These are phyloP conservation scores for Platichthys stellatus DNA, from an alignment of 2,113 vertebrate species.

Conservation along the genomic window DNA sequence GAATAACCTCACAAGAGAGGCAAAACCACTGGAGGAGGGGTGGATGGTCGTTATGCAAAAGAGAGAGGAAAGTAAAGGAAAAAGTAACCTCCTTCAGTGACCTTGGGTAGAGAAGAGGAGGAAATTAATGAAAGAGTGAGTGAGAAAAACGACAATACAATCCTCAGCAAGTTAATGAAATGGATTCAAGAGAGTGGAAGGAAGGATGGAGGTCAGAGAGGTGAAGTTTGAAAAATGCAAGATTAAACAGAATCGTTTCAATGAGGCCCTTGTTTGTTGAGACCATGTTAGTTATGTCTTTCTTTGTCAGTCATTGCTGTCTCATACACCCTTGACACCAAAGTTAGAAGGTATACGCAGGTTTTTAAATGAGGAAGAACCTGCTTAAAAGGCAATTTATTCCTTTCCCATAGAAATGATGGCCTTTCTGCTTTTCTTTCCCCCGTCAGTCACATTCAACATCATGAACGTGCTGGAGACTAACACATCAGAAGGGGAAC, in stretches of 20 bases:
- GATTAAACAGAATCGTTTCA: background rate
- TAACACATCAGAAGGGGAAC: no score
- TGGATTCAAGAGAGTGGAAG: conserved; percentile 16
- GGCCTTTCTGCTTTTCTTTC: background rate
- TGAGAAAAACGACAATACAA: background rate
- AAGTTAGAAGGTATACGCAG: no score
- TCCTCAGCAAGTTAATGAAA: background rate
- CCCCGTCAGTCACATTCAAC: background rate
- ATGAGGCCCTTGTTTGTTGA: background rate
- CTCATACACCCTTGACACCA: no score
- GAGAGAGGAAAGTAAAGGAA: conserved; percentile 51
- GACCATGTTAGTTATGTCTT: background rate
- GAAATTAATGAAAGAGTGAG: conserved; percentile 12
- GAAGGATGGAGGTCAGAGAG: background rate
- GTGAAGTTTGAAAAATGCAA: conserved; percentile 7
- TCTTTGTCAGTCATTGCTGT: background rate
- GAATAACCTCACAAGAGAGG: conserved; percentile 55
- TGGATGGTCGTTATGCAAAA: conserved; percentile 33
- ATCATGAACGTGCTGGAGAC: background rate
- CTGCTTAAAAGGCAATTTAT: no score
- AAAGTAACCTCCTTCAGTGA: conserved; percentile 35
- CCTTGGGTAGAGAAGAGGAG: conserved; percentile 40
- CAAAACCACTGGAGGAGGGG: conserved; percentile 39
- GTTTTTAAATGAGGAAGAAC: no score
- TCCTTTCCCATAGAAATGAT: no score